Evolutionary conservation across 2,797 vertebrate species (phyloP).

Genomic region (Graptemys geographica): DNA sequence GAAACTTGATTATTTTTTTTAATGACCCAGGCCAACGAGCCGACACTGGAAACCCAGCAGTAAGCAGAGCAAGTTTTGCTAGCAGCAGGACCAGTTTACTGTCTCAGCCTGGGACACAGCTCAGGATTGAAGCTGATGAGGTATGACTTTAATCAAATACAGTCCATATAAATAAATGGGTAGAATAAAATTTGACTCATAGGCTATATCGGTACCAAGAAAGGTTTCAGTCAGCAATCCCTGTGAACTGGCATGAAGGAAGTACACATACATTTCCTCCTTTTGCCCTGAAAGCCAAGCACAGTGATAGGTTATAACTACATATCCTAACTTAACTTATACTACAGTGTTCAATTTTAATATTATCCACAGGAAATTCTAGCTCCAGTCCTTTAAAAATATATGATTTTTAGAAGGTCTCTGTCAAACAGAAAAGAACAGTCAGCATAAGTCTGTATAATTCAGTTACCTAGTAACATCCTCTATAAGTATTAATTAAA

Average conservation of each 20-base stretch:
- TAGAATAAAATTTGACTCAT: not conserved
- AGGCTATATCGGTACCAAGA: too few species aligned
- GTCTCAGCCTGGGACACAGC: slow-evolving; percentile 45
- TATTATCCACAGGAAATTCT: not conserved
- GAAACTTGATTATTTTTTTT: not conserved
- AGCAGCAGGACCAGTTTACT: slow-evolving; percentile 35
- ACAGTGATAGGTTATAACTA: not conserved
- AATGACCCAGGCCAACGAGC: slow-evolving; percentile 63
- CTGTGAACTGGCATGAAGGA: not conserved
- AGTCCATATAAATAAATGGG: not conserved
- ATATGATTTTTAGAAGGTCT: not conserved
- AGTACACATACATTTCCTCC: not conserved
- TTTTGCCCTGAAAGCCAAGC: not conserved
- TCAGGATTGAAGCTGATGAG: slow-evolving; percentile 68
- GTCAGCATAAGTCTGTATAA: not conserved
- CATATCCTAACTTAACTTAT: not conserved
- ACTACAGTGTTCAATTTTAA: not conserved
- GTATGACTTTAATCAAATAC: slow-evolving; percentile 10
- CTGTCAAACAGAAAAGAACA: not conserved
- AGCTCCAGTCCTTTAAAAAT: not conserved
- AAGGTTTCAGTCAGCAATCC: not conserved
- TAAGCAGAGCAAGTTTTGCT: slow-evolving; percentile 45
- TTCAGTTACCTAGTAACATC: not conserved
- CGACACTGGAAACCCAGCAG: slow-evolving; percentile 67
- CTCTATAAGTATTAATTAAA: not conserved